Evolutionary conservation across 2,888 invertebrate genomes (phyloP).

Genomic region (Nephrotoma flavescens): DNA sequence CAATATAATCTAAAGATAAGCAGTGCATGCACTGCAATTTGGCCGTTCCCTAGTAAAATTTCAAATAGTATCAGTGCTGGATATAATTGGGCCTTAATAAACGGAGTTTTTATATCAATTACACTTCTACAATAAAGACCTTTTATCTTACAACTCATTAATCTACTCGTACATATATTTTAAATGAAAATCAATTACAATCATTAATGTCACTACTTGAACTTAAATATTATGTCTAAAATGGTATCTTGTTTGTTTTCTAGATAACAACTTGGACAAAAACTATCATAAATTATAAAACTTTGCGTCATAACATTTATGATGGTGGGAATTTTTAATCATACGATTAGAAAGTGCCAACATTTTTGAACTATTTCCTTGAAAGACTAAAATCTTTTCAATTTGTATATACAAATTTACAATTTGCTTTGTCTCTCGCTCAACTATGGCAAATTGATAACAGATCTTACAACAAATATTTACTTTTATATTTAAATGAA

Average conservation of each 20-base stretch:
- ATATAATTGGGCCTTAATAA: background rate
- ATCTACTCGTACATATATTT: background rate
- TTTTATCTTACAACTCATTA: background rate
- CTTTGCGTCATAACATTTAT: background rate
- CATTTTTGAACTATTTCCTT: background rate
- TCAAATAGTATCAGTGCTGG: background rate
- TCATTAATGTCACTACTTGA: background rate
- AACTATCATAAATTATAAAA: background rate
- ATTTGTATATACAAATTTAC: too few species aligned
- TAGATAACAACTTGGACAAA: background rate
- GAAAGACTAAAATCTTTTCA: background rate
- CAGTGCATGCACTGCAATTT: background rate
- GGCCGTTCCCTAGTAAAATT: background rate
- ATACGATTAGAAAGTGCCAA: background rate
- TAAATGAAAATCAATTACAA: background rate
- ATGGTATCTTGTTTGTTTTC: background rate
- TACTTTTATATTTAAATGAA: background rate
- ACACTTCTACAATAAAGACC: background rate
- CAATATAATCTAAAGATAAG: background rate
- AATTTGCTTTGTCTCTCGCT: background rate
- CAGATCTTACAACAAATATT: background rate
- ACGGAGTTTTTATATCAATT: background rate
- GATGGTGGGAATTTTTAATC: background rate
- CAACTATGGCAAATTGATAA: background rate
- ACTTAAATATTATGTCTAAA: background rate